Percentiles rank a stretch among this genome's conserved stretches.
These are phyloP conservation scores for Microplitis deprimator DNA, from an alignment of 2,888 invertebrate genomes.

Conservation along the genomic window DNA sequence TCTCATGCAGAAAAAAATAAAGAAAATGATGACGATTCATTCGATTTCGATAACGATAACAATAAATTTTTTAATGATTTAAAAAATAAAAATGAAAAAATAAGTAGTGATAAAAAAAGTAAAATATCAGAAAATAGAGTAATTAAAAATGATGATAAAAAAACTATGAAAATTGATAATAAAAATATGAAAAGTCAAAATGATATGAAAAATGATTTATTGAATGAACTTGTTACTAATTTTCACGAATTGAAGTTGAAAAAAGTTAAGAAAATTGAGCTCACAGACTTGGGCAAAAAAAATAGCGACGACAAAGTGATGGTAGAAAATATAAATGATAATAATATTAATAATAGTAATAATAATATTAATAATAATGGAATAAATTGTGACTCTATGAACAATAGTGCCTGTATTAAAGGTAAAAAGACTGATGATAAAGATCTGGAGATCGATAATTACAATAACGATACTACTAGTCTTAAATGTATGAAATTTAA, in stretches of 20 bases:
- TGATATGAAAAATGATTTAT: slow-evolving; percentile 61
- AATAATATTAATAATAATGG: slow-evolving; percentile 33
- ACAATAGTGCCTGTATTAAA: slow-evolving; percentile 41
- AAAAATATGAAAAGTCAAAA: slow-evolving; percentile 49
- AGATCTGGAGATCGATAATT: slow-evolving; percentile 28
- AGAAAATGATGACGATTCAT: not conserved
- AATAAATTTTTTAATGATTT: not conserved
- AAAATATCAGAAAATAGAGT: not conserved
- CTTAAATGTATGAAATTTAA: not conserved
- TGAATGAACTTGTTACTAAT: slow-evolving; percentile 65
- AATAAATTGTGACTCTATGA: slow-evolving; percentile 28
- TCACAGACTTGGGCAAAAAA: slow-evolving; percentile 33
- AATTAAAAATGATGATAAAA: slow-evolving; percentile 42
- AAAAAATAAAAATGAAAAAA: not conserved
- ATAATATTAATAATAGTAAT: slow-evolving; percentile 16
- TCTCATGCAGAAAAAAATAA: no score
- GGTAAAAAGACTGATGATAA: slow-evolving; percentile 51
- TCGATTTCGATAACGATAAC: not conserved
- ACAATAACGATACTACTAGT: slow-evolving; percentile 31
- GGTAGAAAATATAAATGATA: slow-evolving; percentile 16
- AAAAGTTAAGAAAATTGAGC: slow-evolving; percentile 48
- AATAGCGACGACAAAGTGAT: slow-evolving; percentile 42
- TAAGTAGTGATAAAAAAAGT: slow-evolving; percentile 39
- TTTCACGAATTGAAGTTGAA: slow-evolving; percentile 64
- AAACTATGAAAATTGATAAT: slow-evolving; percentile 1